A percentile compares a stretch with the other conserved stretches of the same genome.
Conservation (phyloP, 2,888 invertebrate species). For the Calliphora vomitoria region DNA sequence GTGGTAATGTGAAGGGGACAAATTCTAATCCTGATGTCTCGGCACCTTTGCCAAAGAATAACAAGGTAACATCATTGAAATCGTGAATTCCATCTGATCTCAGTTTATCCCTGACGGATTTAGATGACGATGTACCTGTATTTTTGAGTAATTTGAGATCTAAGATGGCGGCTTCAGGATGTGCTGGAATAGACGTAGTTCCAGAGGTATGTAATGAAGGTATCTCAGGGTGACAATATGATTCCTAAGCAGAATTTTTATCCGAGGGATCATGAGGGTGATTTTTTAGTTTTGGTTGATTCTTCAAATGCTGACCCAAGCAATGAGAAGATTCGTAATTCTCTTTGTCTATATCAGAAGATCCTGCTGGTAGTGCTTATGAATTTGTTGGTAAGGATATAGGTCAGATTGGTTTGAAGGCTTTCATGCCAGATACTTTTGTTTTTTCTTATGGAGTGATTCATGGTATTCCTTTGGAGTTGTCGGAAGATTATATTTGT, state of each 20-base stretch:
- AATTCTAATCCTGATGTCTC: too few species aligned
- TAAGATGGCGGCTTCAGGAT: too few species aligned
- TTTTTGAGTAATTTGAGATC: background rate
- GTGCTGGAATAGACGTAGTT: too few species aligned
- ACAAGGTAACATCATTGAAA: too few species aligned
- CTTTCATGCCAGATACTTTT: conserved; percentile 2
- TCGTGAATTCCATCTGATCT: too few species aligned
- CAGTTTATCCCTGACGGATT: conserved; percentile 40
- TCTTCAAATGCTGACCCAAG: background rate
- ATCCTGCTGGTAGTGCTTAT: too few species aligned
- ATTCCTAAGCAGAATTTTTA: background rate
- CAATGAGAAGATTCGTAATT: too few species aligned
- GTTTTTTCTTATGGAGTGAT: background rate
- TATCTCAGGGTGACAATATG: background rate
- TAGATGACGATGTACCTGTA: background rate
- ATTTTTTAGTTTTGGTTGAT: background rate
- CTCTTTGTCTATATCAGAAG: background rate
- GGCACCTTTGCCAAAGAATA: too few species aligned
- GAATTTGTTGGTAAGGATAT: background rate
- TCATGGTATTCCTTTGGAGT: background rate
- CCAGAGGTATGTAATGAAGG: background rate
- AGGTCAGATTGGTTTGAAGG: background rate
- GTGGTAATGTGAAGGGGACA: too few species aligned
- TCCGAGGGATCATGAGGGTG: too few species aligned
- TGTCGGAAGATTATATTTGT: background rate